phyloP scores from a whole-genome alignment of 2,797 vertebrate species.

The Zalophus californianus region DNA sequence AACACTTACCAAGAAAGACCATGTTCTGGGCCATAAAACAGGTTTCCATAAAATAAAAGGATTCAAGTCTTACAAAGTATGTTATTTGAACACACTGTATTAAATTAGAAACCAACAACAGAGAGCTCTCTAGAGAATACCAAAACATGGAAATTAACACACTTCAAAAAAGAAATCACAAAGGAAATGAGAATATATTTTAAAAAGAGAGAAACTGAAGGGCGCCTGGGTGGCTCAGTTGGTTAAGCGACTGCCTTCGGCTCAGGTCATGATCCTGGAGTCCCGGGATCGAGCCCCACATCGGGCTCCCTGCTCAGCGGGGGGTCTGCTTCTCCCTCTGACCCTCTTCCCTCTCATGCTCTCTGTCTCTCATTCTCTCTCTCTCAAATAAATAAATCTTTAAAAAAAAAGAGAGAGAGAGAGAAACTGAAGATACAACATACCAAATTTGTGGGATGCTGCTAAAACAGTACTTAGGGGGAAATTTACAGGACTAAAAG shows the following conservation, averaged over 20 bases:
- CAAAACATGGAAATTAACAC: slow-evolving; percentile 43
- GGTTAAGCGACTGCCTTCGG: too few species aligned
- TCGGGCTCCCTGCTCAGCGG: too few species aligned
- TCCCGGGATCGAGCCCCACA: too few species aligned
- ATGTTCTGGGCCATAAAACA: not conserved
- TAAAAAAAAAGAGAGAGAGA: too few species aligned
- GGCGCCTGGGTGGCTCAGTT: too few species aligned
- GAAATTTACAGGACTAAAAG: not conserved
- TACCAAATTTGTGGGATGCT: not conserved
- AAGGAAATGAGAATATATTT: slow-evolving; percentile 36
- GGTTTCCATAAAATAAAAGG: slow-evolving; percentile 23
- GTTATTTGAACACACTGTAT: not conserved
- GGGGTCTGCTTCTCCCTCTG: too few species aligned
- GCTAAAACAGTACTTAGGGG: not conserved
- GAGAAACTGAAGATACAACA: not conserved
- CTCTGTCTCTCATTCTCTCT: too few species aligned
- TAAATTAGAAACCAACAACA: slow-evolving; percentile 53
- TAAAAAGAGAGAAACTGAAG: slow-evolving; percentile 29
- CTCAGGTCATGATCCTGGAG: too few species aligned
- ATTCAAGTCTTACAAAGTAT: not conserved
- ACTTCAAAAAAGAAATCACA: not conserved
- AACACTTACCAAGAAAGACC: slow-evolving; percentile 16
- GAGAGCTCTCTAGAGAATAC: not conserved
- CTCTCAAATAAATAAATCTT: too few species aligned
- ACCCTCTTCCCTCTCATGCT: too few species aligned